These are phyloP conservation scores for Barbus barbus DNA, from an alignment of 2,113 vertebrate genomes.

Conservation along the genomic window DNA sequence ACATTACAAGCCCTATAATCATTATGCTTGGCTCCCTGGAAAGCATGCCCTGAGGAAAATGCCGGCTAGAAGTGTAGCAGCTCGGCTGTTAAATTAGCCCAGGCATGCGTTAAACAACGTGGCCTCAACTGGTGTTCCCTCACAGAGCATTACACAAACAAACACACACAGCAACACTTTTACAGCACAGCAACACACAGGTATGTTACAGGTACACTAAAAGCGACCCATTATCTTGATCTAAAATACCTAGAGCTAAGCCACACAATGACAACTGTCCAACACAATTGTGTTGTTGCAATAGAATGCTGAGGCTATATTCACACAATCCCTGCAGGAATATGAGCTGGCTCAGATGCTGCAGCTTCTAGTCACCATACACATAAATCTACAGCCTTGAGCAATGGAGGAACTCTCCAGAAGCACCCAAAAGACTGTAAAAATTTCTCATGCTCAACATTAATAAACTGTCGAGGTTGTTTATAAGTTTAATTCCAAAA, in stretches of 20 bases:
- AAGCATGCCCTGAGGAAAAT: conserved; percentile 67
- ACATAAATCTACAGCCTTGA: conserved; percentile 4
- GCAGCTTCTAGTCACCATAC: not conserved
- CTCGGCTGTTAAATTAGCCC: conserved; percentile 71
- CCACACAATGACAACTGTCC: conserved; percentile 16
- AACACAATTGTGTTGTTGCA: conserved; percentile 3
- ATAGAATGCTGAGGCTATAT: conserved; percentile 5
- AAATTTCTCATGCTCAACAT: not conserved
- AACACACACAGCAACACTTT: conserved; percentile 52
- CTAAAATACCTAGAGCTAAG: not conserved
- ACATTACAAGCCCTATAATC: conserved; percentile 67
- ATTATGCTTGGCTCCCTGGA: conserved; percentile 68
- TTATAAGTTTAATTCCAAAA: not conserved
- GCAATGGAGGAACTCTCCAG: conserved; percentile 10
- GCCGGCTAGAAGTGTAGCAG: conserved; percentile 62
- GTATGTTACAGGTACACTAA: conserved; percentile 42
- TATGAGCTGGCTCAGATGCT: not conserved
- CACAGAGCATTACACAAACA: conserved; percentile 48
- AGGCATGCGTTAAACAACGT: conserved; percentile 77
- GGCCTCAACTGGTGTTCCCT: conserved; percentile 59
- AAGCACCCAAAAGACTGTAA: not conserved
- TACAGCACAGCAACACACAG: conserved; percentile 12
- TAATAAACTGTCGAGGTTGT: not conserved
- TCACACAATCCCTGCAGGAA: conserved; percentile 6
- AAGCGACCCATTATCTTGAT: conserved; percentile 12